Conservation (phyloP, 1,140 invertebrate genomes). For the Ceratina australensis region DNA sequence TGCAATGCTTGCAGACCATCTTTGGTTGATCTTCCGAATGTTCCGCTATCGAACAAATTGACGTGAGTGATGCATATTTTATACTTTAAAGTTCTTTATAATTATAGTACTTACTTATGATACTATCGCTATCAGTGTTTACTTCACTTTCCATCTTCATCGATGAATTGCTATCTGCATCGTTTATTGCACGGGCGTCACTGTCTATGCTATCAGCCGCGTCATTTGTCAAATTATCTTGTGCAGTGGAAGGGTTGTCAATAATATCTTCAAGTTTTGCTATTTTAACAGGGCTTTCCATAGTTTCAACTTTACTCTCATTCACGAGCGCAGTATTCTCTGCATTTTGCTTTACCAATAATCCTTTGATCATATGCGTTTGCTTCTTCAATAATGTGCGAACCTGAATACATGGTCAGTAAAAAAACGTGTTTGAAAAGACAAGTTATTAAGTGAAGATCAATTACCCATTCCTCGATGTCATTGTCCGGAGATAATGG, state of each 20-base stretch:
- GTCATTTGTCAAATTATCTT: not conserved
- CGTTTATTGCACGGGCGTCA: conserved; percentile 56
- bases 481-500: conserved; percentile 66
- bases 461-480: conserved; percentile 75
- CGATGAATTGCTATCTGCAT: conserved; percentile 52
- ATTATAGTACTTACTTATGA: not conserved
- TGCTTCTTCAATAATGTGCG: conserved; percentile 65
- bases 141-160: not conserved
- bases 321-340: not conserved
- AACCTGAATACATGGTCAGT: conserved; percentile 53
- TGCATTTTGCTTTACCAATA: not conserved
- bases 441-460: not conserved
- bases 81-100: not conserved
- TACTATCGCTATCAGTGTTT: conserved; percentile 36
- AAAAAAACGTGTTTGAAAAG: not conserved
- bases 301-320: not conserved
- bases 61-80: not conserved
- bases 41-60: conserved; percentile 9
- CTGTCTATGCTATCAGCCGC: conserved; percentile 43
- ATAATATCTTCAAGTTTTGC: conserved; percentile 5
- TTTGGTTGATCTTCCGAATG: conserved; percentile 25
- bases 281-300: not conserved
- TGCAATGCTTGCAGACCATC: conserved; percentile 75
- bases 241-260: conserved; percentile 11
- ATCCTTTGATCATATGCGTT: conserved; percentile 60